Percentiles rank a stretch among this genome's conserved stretches.
These are phyloP conservation scores for Drosophila nannoptera DNA, from an alignment of 1,140 invertebrate genomes.

Conservation along the genomic window DNA sequence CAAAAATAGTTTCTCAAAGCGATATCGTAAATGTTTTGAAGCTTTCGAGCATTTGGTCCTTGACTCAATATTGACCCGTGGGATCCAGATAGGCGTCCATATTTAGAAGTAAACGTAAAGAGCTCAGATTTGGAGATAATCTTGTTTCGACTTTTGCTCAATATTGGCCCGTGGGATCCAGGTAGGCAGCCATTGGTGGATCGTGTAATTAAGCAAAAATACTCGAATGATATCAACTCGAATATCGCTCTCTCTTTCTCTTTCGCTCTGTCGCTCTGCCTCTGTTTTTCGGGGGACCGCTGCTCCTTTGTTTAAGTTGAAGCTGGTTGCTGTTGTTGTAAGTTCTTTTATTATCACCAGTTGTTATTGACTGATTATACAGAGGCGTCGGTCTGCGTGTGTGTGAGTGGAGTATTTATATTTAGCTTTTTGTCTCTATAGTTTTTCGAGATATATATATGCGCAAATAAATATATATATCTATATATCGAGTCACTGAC, in stretches of 20 bases:
- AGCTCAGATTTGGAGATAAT: not conserved
- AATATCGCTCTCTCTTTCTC: conserved; percentile 12
- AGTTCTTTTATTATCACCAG: conserved; percentile 77
- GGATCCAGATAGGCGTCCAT: conserved; percentile 72
- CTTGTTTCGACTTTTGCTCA: conserved; percentile 16
- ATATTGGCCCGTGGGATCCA: conserved; percentile 78
- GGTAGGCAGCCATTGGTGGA: conserved; percentile 56
- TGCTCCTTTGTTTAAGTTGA: conserved; percentile 70
- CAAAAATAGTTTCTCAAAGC: not conserved
- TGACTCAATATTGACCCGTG: conserved; percentile 71
- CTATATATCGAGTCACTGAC: conserved; percentile 68
- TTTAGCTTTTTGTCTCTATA: conserved; percentile 31
- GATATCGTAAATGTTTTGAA: not conserved
- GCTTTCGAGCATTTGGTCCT: not conserved
- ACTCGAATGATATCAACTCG: conserved; percentile 64
- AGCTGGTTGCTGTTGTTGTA: conserved; percentile 57
- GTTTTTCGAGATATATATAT: conserved; percentile 16
- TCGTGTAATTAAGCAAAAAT: conserved; percentile 55
- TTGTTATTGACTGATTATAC: conserved; percentile 69
- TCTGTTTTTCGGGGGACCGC: conserved; percentile 4
- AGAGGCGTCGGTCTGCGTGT: conserved; percentile 44
- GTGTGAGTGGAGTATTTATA: conserved; percentile 27
- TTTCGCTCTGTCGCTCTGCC: not conserved
- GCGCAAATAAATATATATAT: not conserved
- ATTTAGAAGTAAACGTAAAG: not conserved